A percentile compares a stretch with the other conserved stretches of the same genome.
Evolutionary conservation across 2,888 invertebrate genomes (phyloP).

Genomic region (Disparrhopalites patrizii): DNA sequence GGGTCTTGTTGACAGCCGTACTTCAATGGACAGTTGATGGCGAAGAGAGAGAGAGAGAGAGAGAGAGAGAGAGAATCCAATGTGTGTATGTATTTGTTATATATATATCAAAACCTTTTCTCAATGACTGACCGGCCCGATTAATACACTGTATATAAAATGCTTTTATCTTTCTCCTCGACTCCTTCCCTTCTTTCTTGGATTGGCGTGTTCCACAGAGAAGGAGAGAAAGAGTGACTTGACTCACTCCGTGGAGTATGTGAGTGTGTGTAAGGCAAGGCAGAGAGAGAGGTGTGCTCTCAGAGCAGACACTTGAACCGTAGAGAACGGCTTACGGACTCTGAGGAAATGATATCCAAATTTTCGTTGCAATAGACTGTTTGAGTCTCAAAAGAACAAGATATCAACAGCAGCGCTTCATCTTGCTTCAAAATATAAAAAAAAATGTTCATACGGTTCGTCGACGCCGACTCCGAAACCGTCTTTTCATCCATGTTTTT

Average conservation of each 20-base stretch:
- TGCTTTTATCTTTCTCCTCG: background rate
- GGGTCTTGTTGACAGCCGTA: background rate
- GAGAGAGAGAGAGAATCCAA: background rate
- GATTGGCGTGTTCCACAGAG: background rate
- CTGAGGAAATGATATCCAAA: conserved; percentile 7
- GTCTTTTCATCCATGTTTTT: conserved; percentile 13
- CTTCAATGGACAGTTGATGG: too few relatives aligned
- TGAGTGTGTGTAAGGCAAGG: background rate
- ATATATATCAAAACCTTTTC: background rate
- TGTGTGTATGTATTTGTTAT: background rate
- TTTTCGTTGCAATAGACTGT: conserved; percentile 6
- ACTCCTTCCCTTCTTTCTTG: too few relatives aligned
- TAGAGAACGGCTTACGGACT: conserved; percentile 1
- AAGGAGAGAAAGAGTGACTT: background rate
- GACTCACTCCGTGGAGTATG: too few relatives aligned
- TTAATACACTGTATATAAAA: background rate
- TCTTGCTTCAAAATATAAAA: conserved; percentile 18
- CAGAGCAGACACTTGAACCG: background rate
- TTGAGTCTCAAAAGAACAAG: conserved; percentile 1
- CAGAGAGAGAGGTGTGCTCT: background rate
- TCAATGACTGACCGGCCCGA: conserved; percentile 7
- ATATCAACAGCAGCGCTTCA: conserved; percentile 23
- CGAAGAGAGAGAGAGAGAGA: background rate
- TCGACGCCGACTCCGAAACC: conserved; percentile 23
- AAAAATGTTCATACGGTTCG: conserved; percentile 14